These are phyloP conservation scores for Apocrypta bakeri DNA, from an alignment of 1,140 invertebrate genomes.

Conservation along the genomic window DNA sequence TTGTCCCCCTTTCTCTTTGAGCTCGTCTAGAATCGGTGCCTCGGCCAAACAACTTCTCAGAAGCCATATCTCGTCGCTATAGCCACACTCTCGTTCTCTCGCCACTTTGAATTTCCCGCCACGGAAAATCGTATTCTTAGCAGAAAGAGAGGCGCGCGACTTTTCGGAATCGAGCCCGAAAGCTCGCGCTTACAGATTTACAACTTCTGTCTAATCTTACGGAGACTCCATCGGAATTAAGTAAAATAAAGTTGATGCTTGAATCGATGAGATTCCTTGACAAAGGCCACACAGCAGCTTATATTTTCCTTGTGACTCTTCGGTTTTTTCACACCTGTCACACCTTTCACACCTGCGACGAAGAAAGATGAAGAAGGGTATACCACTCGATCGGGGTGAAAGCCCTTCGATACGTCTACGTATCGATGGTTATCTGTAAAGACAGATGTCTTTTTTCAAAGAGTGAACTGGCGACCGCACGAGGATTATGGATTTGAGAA, in stretches of 20 bases:
- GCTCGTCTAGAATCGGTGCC: neutral
- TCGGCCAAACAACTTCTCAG: conserved; percentile 7
- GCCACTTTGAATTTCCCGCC: conserved; percentile 4
- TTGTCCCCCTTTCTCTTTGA: neutral
- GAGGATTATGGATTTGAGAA: conserved; percentile 5
- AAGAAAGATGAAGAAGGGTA: no score
- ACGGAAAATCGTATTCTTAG: conserved; percentile 7
- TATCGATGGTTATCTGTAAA: neutral
- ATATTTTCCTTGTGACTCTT: neutral
- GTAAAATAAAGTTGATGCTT: no score
- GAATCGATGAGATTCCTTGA: no score
- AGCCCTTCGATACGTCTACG: neutral
- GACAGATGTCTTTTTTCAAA: no score
- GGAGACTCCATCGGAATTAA: no score
- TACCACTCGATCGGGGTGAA: neutral
- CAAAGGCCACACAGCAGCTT: no score
- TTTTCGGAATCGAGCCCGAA: conserved; percentile 20
- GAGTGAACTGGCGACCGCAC: neutral
- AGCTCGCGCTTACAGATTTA: neutral
- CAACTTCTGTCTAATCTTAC: no score
- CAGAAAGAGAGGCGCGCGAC: neutral
- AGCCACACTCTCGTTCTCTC: neutral
- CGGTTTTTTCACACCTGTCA: no score
- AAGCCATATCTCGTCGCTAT: neutral
- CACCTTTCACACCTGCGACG: neutral